A percentile compares a stretch with the other conserved stretches of the same genome.
Conservation (phyloP, 2,888 invertebrate genomes). For the Heliconius erato region DNA sequence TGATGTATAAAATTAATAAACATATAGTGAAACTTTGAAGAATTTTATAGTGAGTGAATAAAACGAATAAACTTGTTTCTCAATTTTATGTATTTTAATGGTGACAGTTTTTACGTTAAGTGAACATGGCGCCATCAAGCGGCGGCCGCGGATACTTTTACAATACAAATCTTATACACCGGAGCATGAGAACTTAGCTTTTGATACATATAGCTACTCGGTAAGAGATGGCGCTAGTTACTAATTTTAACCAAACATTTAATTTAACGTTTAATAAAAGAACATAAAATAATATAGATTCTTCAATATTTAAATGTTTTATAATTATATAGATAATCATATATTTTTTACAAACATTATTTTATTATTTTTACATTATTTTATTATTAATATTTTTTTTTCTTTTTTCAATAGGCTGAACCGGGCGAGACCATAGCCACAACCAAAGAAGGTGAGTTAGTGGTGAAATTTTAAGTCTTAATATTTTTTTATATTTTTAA, state of each 20-base stretch:
- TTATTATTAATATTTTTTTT: constrained; percentile 42
- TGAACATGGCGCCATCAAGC: constrained; percentile 86
- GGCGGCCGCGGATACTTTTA: constrained; percentile 83
- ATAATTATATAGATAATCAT: too few species aligned
- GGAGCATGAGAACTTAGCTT: constrained; percentile 57
- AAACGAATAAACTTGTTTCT: constrained; percentile 50
- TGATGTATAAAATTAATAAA: constrained; percentile 24
- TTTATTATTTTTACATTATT: too few species aligned
- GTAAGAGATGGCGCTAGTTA: constrained; percentile 79
- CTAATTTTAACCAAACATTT: background rate
- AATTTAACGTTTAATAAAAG: too few species aligned
- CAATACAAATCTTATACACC: constrained; percentile 73
- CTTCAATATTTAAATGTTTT: too few species aligned
- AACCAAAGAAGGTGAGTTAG: constrained; percentile 91
- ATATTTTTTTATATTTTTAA: background rate
- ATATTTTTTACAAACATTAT: too few species aligned
- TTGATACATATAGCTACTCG: constrained; percentile 74
- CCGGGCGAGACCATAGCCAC: constrained; percentile 92
- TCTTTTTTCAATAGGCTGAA: constrained; percentile 86
- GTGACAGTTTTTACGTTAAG: constrained; percentile 89
- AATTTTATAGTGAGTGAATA: constrained; percentile 37
- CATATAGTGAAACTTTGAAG: constrained; percentile 24
- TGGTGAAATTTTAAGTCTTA: too few species aligned
- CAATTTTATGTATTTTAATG: constrained; percentile 84
- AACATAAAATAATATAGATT: too few species aligned